These are phyloP conservation scores for Phylloscopus trochilus DNA, from an alignment of 2,113 vertebrate species.

Conservation along the genomic window DNA sequence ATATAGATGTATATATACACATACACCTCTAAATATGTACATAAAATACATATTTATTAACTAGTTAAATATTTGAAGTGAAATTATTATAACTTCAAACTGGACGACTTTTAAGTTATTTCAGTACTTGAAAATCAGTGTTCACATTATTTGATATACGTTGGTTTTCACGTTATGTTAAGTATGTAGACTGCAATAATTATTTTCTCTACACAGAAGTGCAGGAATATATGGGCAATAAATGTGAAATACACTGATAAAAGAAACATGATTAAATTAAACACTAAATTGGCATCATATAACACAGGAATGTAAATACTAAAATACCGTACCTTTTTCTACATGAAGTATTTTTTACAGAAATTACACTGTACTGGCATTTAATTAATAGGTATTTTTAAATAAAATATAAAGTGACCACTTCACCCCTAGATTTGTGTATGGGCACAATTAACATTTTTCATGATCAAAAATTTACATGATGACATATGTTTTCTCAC, in stretches of 20 bases:
- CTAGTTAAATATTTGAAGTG: background rate
- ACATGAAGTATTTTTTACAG: background rate
- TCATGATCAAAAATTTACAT: background rate
- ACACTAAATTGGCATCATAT: background rate
- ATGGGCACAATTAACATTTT: background rate
- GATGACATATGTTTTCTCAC: rapidly evolving
- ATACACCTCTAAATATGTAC: background rate
- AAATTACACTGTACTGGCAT: rapidly evolving
- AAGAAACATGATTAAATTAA: background rate
- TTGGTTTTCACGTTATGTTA: background rate
- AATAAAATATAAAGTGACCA: background rate
- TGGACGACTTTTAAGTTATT: background rate
- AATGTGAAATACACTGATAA: background rate
- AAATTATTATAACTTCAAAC: background rate
- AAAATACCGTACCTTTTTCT: background rate
- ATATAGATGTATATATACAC: background rate
- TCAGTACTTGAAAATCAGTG: background rate
- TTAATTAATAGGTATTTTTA: background rate
- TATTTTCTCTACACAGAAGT: background rate
- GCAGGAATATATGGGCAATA: background rate
- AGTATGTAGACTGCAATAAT: background rate
- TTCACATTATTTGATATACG: background rate
- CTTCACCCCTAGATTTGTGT: background rate
- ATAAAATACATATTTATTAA: background rate
- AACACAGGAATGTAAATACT: background rate